Evolutionary conservation across 2,113 vertebrate genomes (phyloP), one percentile per base, ranked within the genome.

Genomic region (Percina caprodes): DNA sequence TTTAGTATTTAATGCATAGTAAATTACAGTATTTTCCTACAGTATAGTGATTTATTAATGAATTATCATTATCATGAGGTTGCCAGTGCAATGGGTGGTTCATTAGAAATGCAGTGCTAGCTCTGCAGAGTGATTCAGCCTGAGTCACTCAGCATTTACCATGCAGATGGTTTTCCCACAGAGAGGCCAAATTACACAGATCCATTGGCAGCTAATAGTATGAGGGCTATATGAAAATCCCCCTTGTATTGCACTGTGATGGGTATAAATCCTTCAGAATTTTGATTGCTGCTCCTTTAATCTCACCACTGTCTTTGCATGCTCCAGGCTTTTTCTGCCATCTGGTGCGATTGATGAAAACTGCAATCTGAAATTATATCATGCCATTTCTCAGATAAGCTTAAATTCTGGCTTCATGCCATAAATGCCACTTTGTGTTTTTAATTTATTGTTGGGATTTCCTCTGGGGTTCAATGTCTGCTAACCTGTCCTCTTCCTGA

Each of bases 261-360:
- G 85, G 77, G 61, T 82, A 82, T 84, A 87, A 92, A 88, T 90
- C 85, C 79, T 74, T 83, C 63, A 56, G 77, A 86, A 83, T 91
- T 89, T 72, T 84, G 79, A 91, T 89, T 83, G 83, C 62, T 10
- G 85, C 59, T 10, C 74, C 85, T 80, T 71, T 75, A 83, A 68
- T 86, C 49, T 66, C 10, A 2, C 76, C 19, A 0, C 66, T 60
- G 21, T 75, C 69, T 72, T 66, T 1, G 16, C 58, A 33, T 86
- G 92, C 88, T 89, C 56, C 84, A 79, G 91, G 88, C 83, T 77
- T 89, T 92, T 93, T 93, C 93, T 94, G 94, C 92, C 92, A 93
- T 92, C 94, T 94, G 91, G 61, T 94, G 93, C 18, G 23, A 30
- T 82, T 58, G 79, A 89, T 79, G 84, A 72, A 90, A 94, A 94